These are phyloP conservation scores for Parus major DNA, from an alignment of 2,113 vertebrate genomes.

Conservation along the genomic window DNA sequence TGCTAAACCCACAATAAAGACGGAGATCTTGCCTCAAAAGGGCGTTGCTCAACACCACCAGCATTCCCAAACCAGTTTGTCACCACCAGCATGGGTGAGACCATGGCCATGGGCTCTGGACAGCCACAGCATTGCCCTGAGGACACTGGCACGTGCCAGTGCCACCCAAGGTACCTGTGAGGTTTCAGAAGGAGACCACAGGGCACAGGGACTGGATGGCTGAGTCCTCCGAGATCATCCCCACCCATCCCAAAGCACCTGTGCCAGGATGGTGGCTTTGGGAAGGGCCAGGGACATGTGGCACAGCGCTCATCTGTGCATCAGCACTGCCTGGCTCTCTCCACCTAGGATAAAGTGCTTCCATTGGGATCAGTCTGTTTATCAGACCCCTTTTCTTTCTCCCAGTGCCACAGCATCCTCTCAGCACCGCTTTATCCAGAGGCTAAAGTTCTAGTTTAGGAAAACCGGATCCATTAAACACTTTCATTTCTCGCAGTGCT, in stretches of 20 bases:
- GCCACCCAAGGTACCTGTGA: neutral
- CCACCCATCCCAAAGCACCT: neutral
- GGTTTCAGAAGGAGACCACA: neutral
- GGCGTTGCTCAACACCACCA: neutral
- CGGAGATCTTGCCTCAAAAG: neutral
- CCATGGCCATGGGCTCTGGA: rapidly evolving
- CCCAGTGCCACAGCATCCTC: neutral
- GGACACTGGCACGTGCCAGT: rapidly evolving
- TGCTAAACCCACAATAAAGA: neutral
- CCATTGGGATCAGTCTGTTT: neutral
- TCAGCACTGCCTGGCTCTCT: neutral
- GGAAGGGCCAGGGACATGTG: neutral
- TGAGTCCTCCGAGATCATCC: rapidly evolving
- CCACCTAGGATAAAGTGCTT: neutral
- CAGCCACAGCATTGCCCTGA: neutral
- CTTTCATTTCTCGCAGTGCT: neutral
- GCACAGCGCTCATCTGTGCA: rapidly evolving
- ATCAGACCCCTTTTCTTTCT: neutral
- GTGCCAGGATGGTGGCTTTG: rapidly evolving
- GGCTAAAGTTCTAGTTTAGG: neutral
- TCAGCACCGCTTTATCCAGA: rapidly evolving
- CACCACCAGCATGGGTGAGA: neutral
- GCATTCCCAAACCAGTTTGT: neutral
- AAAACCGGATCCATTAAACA: neutral
- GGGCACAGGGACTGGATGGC: neutral